A percentile compares a stretch with the other conserved stretches of the same genome.
Evolutionary conservation across 2,797 vertebrate species (phyloP).

Genomic region (Phylloscopus collybita): DNA sequence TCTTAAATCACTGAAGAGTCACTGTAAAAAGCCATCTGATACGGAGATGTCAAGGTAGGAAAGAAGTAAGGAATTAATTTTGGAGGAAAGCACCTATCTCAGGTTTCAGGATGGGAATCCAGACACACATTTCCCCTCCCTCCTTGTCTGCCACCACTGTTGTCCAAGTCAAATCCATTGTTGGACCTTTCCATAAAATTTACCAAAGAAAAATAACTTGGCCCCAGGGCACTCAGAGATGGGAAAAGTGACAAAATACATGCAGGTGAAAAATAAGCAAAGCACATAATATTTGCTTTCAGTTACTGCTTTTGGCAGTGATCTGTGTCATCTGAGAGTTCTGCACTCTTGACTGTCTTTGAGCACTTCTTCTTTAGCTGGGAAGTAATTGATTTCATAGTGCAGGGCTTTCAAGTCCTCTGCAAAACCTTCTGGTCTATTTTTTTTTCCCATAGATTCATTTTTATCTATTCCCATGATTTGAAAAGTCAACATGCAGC

Average conservation of each 20-base stretch:
- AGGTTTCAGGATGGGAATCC: not conserved
- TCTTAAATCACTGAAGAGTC: not conserved
- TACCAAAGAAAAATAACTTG: not conserved
- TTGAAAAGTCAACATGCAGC: not conserved
- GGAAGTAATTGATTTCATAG: slow-evolving; percentile 33
- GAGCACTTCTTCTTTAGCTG: not conserved
- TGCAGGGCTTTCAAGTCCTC: not conserved
- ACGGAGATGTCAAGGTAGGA: not conserved
- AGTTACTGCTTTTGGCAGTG: slow-evolving; percentile 3
- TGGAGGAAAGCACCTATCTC: not conserved
- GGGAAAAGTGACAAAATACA: not conserved
- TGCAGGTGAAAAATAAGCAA: not conserved
- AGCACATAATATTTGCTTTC: not conserved
- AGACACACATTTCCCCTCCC: not conserved
- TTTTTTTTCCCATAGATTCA: not conserved
- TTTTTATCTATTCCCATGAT: not conserved
- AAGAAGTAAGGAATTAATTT: not conserved
- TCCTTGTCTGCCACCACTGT: not conserved
- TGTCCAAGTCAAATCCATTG: not conserved
- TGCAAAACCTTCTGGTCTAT: not conserved
- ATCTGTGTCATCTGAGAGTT: not conserved
- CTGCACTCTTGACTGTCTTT: not conserved
- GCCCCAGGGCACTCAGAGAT: not conserved
- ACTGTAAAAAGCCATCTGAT: not conserved
- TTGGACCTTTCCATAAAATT: not conserved